Base-by-base conservation (phyloP, 2,113 vertebrate species). In the Callopanchax toddi region DNA sequence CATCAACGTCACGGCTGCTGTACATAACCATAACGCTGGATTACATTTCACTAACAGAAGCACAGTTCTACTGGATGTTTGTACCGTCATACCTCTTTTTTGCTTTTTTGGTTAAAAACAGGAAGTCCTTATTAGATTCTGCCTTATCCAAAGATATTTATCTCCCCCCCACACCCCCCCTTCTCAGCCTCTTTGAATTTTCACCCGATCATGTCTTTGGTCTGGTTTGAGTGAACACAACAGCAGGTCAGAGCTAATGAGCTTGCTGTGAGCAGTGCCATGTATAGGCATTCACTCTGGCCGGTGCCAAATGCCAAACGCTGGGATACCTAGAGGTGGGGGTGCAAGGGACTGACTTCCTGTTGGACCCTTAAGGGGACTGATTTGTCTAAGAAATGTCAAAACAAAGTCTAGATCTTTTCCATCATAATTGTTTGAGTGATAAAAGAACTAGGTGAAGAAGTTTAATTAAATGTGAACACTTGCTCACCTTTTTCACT, bases 181-280 rank as follows among this genome's bases (percentile, higher is more conserved):
- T 54, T n/a, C 26, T 46, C n/a, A 21, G 53, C 48, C 56, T 63
- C 63, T 74, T 71, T 46, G 69, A 79, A 71, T 75, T 74, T 85
- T 76, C 63, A 64, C 67, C 64, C 15, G 7, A 76, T 70, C 70
- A 76, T 15, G 51, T 73, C 69, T 79, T 74, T 59, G 54, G 74
- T 78, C 74, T 83, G 75, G 65, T 80, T 84, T 86, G 86, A 88
- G 84, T 86, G 83, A 88, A 67, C 15, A 59, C 74, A 87, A 83
- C 84, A 89, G 86, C 74, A 21, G 86, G 81, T 60, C 62, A 36
- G 62, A 46, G 65, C 58, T 88, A 88, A 87, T 84, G 84, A 88
- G 76, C 79, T 67, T 11, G 37, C 67, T 84, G 64, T 73, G 74
- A 77, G 72, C 61, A 75, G 55, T 62, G 56, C 77, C 72, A 79